Conservation (phyloP, 2,888 invertebrate genomes). For the Sesia bembeciformis region DNA sequence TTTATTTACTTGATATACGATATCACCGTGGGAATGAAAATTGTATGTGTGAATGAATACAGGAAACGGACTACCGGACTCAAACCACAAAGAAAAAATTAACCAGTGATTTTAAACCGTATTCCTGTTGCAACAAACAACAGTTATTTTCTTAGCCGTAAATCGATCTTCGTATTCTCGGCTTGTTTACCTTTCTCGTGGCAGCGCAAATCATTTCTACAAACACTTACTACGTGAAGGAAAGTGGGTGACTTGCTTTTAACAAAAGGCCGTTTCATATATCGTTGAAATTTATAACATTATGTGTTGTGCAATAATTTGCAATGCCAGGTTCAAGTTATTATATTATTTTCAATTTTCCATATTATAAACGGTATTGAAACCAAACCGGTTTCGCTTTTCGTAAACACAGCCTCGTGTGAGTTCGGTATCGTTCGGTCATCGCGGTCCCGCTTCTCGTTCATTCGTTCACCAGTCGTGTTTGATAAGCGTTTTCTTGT, state of each 20-base stretch:
- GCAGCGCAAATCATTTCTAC: conserved; percentile 44
- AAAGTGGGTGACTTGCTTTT: conserved; percentile 40
- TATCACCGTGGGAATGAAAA: not conserved
- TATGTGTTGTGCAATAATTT: no score
- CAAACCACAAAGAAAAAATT: conserved; percentile 1
- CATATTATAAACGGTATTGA: no score
- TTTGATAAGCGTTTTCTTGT: conserved; percentile 42
- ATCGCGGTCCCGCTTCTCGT: conserved; percentile 25
- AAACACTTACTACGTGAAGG: conserved; percentile 30
- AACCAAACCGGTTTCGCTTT: not conserved
- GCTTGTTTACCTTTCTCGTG: conserved; percentile 43
- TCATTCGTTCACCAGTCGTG: conserved; percentile 42
- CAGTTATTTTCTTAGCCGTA: not conserved
- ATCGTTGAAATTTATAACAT: no score
- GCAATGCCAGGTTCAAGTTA: no score
- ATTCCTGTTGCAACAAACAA: not conserved
- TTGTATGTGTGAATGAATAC: conserved; percentile 21
- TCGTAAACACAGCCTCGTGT: not conserved
- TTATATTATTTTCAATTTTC: no score
- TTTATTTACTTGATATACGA: no score
- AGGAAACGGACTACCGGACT: conserved; percentile 24
- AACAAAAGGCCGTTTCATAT: no score
- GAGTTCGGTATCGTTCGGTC: conserved; percentile 21
- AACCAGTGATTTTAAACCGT: not conserved
- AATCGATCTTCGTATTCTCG: not conserved